A percentile compares a stretch with the other conserved stretches of the same genome.
These are phyloP conservation scores for Dorcus parallelipipedus DNA, from an alignment of 2,888 invertebrate species.

Conservation along the genomic window DNA sequence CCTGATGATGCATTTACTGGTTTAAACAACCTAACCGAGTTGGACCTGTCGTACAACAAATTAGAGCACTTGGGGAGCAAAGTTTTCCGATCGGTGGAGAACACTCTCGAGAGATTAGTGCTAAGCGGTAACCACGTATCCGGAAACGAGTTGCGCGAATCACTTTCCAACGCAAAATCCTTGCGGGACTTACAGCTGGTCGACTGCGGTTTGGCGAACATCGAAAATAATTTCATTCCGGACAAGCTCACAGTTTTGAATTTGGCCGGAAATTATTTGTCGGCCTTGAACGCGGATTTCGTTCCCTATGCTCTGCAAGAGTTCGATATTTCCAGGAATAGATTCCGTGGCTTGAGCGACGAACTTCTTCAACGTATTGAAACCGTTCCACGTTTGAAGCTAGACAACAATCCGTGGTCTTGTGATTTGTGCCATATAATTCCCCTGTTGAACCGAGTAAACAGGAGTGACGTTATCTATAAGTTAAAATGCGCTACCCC, in stretches of 20 bases:
- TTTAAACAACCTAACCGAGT: constrained; percentile 61
- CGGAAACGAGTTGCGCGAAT: constrained; percentile 52
- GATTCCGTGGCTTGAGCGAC: constrained; percentile 60
- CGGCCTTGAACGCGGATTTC: constrained; percentile 54
- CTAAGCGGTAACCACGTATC: constrained; percentile 68
- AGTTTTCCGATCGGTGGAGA: constrained; percentile 56
- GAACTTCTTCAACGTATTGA: constrained; percentile 47
- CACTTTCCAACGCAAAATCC: constrained; percentile 54
- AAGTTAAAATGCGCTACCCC: constrained; percentile 60
- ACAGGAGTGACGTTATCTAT: constrained; percentile 52
- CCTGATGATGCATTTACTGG: constrained; percentile 69
- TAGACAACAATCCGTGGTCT: constrained; percentile 64
- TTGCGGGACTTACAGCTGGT: constrained; percentile 58
- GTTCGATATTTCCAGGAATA: constrained; percentile 71
- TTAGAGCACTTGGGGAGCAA: constrained; percentile 60
- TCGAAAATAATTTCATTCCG: constrained; percentile 56
- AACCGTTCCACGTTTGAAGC: constrained; percentile 38
- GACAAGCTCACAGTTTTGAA: constrained; percentile 59
- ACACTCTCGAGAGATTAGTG: constrained; percentile 60
- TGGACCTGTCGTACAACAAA: constrained; percentile 75
- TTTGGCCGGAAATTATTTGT: constrained; percentile 68
- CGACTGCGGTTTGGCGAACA: constrained; percentile 56
- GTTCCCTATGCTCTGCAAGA: constrained; percentile 52
- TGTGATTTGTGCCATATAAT: constrained; percentile 66
- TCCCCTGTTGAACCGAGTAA: constrained; percentile 58